Evolutionary conservation across 2,797 vertebrate genomes (phyloP).

Genomic region (Danio jaintianensis): DNA sequence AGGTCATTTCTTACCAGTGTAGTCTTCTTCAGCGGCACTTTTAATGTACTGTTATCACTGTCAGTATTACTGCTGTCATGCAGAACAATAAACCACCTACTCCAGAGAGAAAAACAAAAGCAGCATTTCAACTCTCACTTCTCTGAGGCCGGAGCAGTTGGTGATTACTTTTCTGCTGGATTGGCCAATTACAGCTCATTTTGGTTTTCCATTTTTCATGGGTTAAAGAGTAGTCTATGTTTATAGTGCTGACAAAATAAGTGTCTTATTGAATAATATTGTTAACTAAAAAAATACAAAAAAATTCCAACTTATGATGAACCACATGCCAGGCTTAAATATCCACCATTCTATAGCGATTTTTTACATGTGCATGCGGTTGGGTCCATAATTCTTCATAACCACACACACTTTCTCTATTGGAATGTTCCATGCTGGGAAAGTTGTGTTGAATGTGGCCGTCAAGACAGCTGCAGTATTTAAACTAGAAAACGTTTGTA

Average conservation of each 20-base stretch:
- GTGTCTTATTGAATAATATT: neutral
- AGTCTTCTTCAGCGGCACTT: slow-evolving; percentile 41
- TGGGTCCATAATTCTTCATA: slow-evolving; percentile 20
- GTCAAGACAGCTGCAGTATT: slow-evolving; percentile 21
- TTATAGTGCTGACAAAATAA: slow-evolving; percentile 1
- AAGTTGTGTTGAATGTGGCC: slow-evolving; percentile 9
- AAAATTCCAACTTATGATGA: slow-evolving; percentile 5
- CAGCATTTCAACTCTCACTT: slow-evolving; percentile 9
- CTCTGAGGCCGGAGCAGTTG: neutral
- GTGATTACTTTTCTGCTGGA: neutral
- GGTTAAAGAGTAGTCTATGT: neutral
- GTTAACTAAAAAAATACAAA: slow-evolving; percentile 1
- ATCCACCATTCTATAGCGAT: neutral
- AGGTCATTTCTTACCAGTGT: slow-evolving; percentile 45
- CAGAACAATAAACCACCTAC: slow-evolving; percentile 38
- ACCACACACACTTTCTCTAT: slow-evolving; percentile 18
- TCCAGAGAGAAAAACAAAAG: slow-evolving; percentile 15
- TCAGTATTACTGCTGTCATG: slow-evolving; percentile 25
- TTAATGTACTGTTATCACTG: slow-evolving; percentile 32
- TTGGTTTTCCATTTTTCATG: slow-evolving; percentile 9
- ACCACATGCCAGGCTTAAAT: slow-evolving; percentile 9
- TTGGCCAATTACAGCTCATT: neutral
- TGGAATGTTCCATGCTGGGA: slow-evolving; percentile 34
- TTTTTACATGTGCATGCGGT: slow-evolving; percentile 12
- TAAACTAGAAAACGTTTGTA: slow-evolving; percentile 23